These are phyloP conservation scores for Maconellicoccus hirsutus DNA, from an alignment of 1,140 invertebrate genomes.

Conservation along the genomic window DNA sequence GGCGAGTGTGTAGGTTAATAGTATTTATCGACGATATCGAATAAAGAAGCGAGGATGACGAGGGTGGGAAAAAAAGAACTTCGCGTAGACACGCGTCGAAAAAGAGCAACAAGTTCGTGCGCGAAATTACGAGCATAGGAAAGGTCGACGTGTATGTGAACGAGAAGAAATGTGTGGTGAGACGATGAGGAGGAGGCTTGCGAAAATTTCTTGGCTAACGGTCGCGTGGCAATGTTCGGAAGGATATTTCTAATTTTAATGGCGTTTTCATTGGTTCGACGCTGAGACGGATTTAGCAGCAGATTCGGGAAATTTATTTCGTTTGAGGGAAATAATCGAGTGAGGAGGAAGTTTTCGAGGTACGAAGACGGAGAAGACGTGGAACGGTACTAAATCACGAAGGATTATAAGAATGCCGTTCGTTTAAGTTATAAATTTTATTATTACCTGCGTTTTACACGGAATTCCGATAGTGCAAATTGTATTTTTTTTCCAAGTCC, in stretches of 20 bases:
- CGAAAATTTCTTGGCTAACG: no score
- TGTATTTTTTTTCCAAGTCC: neutral
- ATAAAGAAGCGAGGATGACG: no score
- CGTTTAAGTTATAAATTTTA: conserved; percentile 5
- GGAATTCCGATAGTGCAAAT: neutral
- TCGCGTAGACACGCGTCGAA: no score
- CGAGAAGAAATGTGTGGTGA: no score
- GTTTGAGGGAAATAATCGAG: neutral
- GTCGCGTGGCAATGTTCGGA: neutral
- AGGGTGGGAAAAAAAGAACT: no score
- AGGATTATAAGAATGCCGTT: neutral
- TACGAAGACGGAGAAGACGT: neutral
- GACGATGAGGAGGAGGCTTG: no score
- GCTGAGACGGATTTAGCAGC: no score
- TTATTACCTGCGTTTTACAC: neutral
- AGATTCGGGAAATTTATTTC: neutral
- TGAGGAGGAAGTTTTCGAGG: neutral
- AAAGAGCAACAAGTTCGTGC: no score
- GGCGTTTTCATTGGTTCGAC: conserved; percentile 1
- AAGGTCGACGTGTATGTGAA: no score
- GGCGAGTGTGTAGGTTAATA: no score
- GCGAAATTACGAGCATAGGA: no score
- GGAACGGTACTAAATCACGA: neutral
- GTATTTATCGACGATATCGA: no score
- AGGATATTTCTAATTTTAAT: neutral